Evolutionary conservation across 2,113 vertebrate species (phyloP), one percentile per base, ranked within the genome.

Genomic region (Mugil cephalus): DNA sequence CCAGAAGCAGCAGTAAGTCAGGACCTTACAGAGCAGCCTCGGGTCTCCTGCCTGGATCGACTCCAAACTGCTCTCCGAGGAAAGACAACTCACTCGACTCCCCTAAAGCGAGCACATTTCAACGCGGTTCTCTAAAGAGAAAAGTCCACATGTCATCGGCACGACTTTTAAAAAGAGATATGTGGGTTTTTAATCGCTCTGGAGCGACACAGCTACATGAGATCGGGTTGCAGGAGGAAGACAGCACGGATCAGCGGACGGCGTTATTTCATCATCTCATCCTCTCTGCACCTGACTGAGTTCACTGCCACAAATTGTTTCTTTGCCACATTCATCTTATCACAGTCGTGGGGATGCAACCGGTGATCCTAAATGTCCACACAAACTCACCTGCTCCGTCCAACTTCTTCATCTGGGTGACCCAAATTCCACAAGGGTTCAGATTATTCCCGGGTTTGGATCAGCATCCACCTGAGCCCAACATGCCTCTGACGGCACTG

Each of bases 381-480:
- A 55, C 74, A 0, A 77, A 83, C 88, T 89, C 76, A 91, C 89
- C 90, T 87, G 69, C 70, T 3, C 65, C 36, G 40, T 68, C 54
- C 0, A 71, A 84, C 73, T 85, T 81, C 69, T 30, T 30, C 5
- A 30, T 30, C 24, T 30, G 74, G 8, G 54, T 51, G 15, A 83
- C 83, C 52, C 24, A 24, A 82, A 77, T 69, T 65, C 69, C 69
- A 46, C 56, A 70, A 43, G 36, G 60, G 65, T 71, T 86, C 66
- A 84, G 77, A 79, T 35, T 39, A 62, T 82, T 82, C 82, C 72
- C 7, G 70, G n/a, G 35, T 50, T 11, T 0, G 70, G 71, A 71
- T 87, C 80, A 89, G 70, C 17, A 67, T 86, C 85, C 81, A 89
- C 86, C 79, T 83, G 83, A 86, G 69, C 60, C 71, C 45, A 18